Evolutionary conservation across 2,797 vertebrate genomes (phyloP).

Genomic region (Oreonectes daqikongensis): DNA sequence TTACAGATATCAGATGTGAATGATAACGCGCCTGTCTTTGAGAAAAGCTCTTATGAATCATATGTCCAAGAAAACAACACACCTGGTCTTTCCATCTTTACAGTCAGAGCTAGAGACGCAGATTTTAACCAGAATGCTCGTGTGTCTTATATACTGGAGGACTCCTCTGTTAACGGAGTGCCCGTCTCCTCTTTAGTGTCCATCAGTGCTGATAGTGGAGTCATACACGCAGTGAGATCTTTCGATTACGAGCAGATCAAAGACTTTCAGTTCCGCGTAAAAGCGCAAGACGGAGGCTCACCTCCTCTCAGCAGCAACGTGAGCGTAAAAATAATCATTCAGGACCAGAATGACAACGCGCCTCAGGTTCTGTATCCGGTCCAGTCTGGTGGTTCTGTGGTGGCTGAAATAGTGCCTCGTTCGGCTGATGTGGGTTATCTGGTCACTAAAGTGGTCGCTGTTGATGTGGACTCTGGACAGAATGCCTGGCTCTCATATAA

Average conservation of each 20-base stretch:
- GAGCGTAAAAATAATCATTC: constrained; percentile 59
- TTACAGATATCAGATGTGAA: constrained; percentile 65
- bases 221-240: constrained; percentile 73
- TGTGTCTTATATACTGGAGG: constrained; percentile 61
- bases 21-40: constrained; percentile 60
- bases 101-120: constrained; percentile 58
- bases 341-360: constrained; percentile 73
- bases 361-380: constrained; percentile 65
- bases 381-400: constrained; percentile 41
- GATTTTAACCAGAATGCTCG: constrained; percentile 65
- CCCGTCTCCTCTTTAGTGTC: constrained; percentile 66
- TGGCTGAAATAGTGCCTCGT: constrained; percentile 60
- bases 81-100: constrained; percentile 68
- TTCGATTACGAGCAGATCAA: constrained; percentile 73
- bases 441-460: constrained; percentile 72
- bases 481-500: constrained; percentile 70
- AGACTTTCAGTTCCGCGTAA: constrained; percentile 59
- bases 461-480: constrained; percentile 69
- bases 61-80: constrained; percentile 68
- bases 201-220: constrained; percentile 70
- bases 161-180: constrained; percentile 46
- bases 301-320: constrained; percentile 65
- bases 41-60: constrained; percentile 45
- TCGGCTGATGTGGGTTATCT: constrained; percentile 63
- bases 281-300: constrained; percentile 69